These are phyloP conservation scores for Pterophyllum scalare DNA, from an alignment of 2,113 vertebrate genomes.

Conservation along the genomic window DNA sequence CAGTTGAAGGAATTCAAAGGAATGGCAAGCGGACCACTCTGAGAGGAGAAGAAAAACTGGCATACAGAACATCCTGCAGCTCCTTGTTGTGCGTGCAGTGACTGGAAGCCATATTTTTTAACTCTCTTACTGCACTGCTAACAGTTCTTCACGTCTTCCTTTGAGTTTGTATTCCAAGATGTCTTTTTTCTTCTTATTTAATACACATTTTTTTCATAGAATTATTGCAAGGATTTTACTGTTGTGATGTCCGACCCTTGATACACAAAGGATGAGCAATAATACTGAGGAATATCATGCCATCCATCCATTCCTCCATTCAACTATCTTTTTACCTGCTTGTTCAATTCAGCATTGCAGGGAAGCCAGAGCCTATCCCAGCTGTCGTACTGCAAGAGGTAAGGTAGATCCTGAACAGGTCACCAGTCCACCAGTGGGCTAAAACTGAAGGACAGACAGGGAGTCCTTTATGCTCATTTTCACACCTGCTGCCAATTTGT, in stretches of 20 bases:
- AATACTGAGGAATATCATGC: background rate
- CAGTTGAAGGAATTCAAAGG: slow-evolving; percentile 68
- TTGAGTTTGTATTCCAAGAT: background rate
- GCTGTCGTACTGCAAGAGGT: background rate
- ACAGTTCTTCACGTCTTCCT: slow-evolving; percentile 17
- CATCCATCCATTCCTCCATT: background rate
- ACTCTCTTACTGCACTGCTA: slow-evolving; percentile 30
- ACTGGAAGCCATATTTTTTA: slow-evolving; percentile 40
- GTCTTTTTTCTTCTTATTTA: background rate
- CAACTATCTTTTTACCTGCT: background rate
- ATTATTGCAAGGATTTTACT: background rate
- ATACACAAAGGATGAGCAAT: background rate
- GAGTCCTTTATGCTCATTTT: background rate
- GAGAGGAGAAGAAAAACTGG: slow-evolving; percentile 39
- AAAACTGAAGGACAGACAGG: background rate
- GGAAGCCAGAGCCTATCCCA: background rate
- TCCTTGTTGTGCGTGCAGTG: slow-evolving; percentile 13
- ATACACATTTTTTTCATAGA: background rate
- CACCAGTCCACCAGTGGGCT: accelerated
- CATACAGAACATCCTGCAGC: slow-evolving; percentile 21
- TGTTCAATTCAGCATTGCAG: background rate
- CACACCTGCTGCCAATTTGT: background rate
- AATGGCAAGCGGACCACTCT: slow-evolving; percentile 58
- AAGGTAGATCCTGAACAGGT: background rate
- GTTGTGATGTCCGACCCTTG: background rate